Evolutionary conservation across 2,113 vertebrate species (phyloP).

Genomic region (Morone saxatilis): DNA sequence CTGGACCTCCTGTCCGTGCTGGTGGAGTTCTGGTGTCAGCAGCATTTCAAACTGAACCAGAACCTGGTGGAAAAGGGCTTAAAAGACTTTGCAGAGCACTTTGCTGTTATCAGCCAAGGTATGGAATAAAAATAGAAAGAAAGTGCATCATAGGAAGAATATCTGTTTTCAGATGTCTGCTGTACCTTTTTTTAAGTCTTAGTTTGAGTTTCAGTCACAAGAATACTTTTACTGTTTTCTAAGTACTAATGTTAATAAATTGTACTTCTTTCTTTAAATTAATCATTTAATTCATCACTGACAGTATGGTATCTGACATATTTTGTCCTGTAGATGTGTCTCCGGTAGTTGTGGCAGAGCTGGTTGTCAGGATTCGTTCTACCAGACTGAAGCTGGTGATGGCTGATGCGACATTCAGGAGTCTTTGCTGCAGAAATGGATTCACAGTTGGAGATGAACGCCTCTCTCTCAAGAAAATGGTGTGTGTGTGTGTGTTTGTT

Average conservation of each 20-base stretch:
- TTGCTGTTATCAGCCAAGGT: conserved; percentile 91
- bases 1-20: conserved; percentile 89
- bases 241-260: not conserved
- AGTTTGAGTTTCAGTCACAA: not conserved
- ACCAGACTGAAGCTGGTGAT: conserved; percentile 90
- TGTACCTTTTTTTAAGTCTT: not conserved
- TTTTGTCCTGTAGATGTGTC: conserved; percentile 84
- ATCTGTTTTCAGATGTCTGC: conserved; percentile 2
- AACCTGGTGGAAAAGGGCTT: conserved; percentile 85
- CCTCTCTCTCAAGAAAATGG: conserved; percentile 91
- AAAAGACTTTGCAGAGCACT: conserved; percentile 87
- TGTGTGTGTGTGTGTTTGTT: conserved; percentile 31
- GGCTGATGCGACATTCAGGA: conserved; percentile 91
- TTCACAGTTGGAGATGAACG: conserved; percentile 79
- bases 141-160: not conserved
- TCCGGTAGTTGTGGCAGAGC: conserved; percentile 79
- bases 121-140: conserved; percentile 13
- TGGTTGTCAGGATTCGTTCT: conserved; percentile 88
- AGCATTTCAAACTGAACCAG: conserved; percentile 88
- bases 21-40: conserved; percentile 93
- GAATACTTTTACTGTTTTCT: not conserved
- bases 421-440: conserved; percentile 85
- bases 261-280: not conserved
- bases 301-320: not conserved
- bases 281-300: not conserved